Base-by-base conservation (phyloP, 2,888 invertebrate genomes). In the Vesta saturnalis region DNA sequence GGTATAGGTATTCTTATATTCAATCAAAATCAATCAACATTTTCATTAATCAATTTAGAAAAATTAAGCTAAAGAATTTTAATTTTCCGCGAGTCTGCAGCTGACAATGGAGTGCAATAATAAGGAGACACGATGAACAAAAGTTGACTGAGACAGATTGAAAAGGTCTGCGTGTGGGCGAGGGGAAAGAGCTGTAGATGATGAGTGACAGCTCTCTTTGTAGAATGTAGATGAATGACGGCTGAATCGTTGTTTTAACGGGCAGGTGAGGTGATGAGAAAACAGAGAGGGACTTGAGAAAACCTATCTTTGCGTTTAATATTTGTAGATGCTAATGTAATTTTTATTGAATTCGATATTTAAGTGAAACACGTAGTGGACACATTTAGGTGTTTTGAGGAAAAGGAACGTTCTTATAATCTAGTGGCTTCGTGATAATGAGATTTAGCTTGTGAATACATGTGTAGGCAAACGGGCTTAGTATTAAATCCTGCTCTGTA, bases 191-290 rank as follows among this genome's bases (percentile, higher is more conserved):
- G 71, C 63, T 78, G 77, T 75, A 78, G 74, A 78, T 81, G 80
- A 81, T 81, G 82, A 82, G 80, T 82, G 83, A 82, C 83, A 79
- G 80, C 77, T 73, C 79, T 82, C 81, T 82, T 82, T 83, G 82
- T n/a, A n/a, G n/a, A n/a, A n/a, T n/a, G n/a, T 82, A 77, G 76
- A 70, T 78, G 81, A 82, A 70, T 81, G 82, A 81, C 82, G 79
- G 79, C 77, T 81, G 81, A 81, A 81, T 81, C 76, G 79, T 80
- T 79, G 79, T 79, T 80, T 78, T 73, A 77, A 77, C 76, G 73
- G 76, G 76, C 78, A 78, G 77, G 74, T 75, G 72, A 74, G 66
- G 49, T 62, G 61, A 69, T 66, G 62, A 66, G 55, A 63, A 39
- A 66, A 23, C 69, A 64, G 60, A 39, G 65, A 23, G 14, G 64